A percentile compares a stretch with the other conserved stretches of the same genome.
Conservation (phyloP, 2,888 invertebrate species). For the Argynnis bischoffii region DNA sequence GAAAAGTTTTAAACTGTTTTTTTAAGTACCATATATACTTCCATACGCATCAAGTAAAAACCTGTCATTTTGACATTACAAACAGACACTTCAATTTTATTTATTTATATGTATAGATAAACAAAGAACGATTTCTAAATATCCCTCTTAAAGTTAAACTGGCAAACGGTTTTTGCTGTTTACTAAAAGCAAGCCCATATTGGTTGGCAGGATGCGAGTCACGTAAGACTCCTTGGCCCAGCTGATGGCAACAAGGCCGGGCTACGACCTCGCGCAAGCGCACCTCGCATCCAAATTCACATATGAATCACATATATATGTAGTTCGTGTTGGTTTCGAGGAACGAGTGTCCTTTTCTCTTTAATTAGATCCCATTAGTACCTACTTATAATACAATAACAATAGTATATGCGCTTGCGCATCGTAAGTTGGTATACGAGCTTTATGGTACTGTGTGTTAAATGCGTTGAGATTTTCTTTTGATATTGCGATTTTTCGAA, state of each 20-base stretch:
- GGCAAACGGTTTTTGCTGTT: background rate
- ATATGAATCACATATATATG: slow-evolving; percentile 27
- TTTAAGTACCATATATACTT: too few species aligned
- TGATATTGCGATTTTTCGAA: too few species aligned
- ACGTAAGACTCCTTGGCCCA: slow-evolving; percentile 51
- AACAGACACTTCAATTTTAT: too few species aligned
- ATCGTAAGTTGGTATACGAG: too few species aligned
- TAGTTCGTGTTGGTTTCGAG: slow-evolving; percentile 2
- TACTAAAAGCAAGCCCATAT: slow-evolving; percentile 25
- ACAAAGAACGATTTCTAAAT: too few species aligned
- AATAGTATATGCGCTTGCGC: background rate
- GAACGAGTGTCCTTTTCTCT: slow-evolving; percentile 1
- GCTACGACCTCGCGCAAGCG: slow-evolving; percentile 59
- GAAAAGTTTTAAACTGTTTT: too few species aligned
- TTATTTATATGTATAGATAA: too few species aligned
- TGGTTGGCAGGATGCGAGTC: slow-evolving; percentile 40
- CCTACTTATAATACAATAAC: background rate
- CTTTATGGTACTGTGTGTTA: too few species aligned
- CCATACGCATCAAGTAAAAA: too few species aligned
- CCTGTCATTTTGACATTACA: too few species aligned
- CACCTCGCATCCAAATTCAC: slow-evolving; percentile 44
- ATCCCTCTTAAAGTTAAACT: background rate
- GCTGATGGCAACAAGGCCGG: slow-evolving; percentile 62
- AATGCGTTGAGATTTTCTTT: too few species aligned
- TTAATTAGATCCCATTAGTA: background rate